Conservation (phyloP, 2,888 invertebrate species). For the Cerceris ruficornis region DNA sequence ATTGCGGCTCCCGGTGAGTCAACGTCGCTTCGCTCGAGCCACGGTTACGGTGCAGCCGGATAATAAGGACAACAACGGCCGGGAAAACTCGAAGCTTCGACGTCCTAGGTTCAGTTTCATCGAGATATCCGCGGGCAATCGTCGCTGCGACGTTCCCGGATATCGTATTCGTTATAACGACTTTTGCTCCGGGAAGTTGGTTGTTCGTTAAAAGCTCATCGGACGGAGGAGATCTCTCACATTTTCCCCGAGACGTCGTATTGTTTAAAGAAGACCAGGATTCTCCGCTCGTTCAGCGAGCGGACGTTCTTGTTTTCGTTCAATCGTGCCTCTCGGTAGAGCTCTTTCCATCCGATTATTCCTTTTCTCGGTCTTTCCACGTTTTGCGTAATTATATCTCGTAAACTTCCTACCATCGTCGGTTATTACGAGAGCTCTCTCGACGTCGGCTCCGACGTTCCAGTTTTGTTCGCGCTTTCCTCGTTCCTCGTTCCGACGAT, state of each 20-base stretch:
- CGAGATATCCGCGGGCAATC: neutral
- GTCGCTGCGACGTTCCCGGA: neutral
- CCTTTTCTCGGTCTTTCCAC: neutral
- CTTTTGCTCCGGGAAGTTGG: too few species aligned
- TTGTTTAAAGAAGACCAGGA: too few species aligned
- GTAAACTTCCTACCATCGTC: constrained; percentile 16
- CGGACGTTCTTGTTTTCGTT: neutral
- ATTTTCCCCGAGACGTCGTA: too few species aligned
- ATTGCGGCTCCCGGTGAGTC: constrained; percentile 32
- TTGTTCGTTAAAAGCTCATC: too few species aligned
- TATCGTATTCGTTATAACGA: too few species aligned
- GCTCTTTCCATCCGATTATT: neutral
- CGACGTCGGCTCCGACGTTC: neutral
- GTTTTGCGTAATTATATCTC: constrained; percentile 1
- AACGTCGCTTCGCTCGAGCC: neutral
- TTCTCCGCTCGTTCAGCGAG: too few species aligned
- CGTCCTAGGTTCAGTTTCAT: neutral
- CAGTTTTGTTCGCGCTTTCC: constrained; percentile 33
- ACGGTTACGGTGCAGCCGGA: neutral
- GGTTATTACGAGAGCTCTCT: too few species aligned
- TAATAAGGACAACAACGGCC: neutral
- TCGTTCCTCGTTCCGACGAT: constrained; percentile 47
- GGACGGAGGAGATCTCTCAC: too few species aligned
- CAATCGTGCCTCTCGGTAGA: too few species aligned
- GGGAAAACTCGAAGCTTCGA: neutral